phyloP scores from a whole-genome alignment of 2,797 vertebrate genomes.

The Sebastes baramenuke region DNA sequence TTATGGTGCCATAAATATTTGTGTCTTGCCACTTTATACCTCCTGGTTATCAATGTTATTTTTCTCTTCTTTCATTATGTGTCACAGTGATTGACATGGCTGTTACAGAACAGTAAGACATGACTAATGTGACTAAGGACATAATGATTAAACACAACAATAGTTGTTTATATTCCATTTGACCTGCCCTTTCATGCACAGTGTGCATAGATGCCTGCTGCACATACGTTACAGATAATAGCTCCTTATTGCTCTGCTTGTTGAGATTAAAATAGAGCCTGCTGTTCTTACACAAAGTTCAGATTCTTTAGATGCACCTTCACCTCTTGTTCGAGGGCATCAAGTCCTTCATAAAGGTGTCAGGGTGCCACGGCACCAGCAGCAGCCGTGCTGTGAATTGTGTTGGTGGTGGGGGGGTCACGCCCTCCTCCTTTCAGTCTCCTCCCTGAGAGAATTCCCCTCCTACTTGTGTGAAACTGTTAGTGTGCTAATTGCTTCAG shows the following conservation, averaged over 20 bases:
- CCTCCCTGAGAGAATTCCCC: slow-evolving; percentile 53
- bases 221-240: not conserved
- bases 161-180: not conserved
- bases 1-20: not conserved
- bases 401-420: slow-evolving; percentile 34
- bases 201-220: not conserved
- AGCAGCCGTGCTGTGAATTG: slow-evolving; percentile 61
- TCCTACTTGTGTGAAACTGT: slow-evolving; percentile 67
- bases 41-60: not conserved
- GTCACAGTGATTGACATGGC: not conserved
- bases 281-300: not conserved
- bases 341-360: slow-evolving; percentile 51
- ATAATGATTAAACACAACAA: slow-evolving; percentile 14
- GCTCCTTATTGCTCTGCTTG: not conserved
- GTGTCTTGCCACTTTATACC: not conserved
- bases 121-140: slow-evolving; percentile 2
- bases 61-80: slow-evolving; percentile 5
- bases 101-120: not conserved
- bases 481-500: slow-evolving; percentile 77
- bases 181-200: not conserved
- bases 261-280: not conserved
- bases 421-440: slow-evolving; percentile 37
- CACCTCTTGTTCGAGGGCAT: slow-evolving; percentile 24
- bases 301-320: slow-evolving; percentile 3
- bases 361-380: slow-evolving; percentile 18